phyloP scores from a whole-genome alignment of 2,888 invertebrate species.

The Uloborus plumipes region DNA sequence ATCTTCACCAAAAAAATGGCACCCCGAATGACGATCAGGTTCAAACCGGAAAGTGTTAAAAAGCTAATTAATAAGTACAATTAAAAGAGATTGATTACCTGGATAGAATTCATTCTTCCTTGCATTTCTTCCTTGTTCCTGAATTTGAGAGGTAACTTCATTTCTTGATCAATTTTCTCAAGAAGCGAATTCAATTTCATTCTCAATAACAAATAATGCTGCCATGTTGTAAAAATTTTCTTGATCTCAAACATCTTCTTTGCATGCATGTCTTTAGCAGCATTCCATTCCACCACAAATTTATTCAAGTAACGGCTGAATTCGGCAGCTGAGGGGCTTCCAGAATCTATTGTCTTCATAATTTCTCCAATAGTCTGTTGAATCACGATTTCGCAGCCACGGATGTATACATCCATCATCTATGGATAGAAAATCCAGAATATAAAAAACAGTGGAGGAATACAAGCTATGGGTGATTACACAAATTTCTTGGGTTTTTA shows the following conservation, averaged over 20 bases:
- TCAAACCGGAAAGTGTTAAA: too few relatives aligned
- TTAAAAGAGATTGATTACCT: background rate
- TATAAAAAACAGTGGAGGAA: background rate
- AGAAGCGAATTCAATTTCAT: background rate
- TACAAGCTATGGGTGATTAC: too few relatives aligned
- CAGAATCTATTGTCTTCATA: too few relatives aligned
- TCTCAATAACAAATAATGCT: conserved; percentile 12
- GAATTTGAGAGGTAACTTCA: background rate
- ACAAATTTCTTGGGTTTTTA: too few relatives aligned
- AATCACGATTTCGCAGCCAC: conserved; percentile 11
- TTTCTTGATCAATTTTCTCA: background rate
- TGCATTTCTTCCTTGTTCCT: background rate
- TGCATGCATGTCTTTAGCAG: background rate
- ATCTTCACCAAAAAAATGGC: too few relatives aligned
- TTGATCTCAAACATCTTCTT: conserved; percentile 5
- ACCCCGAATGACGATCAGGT: too few relatives aligned
- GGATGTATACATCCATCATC: conserved; percentile 24
- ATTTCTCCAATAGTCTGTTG: background rate
- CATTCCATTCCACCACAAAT: conserved; percentile 20
- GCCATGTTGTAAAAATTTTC: conserved; percentile 6
- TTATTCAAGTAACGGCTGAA: background rate
- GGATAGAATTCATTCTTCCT: background rate
- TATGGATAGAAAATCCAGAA: background rate
- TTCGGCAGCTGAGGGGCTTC: too few relatives aligned
- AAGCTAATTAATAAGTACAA: too few relatives aligned